Evolutionary conservation across 2,888 invertebrate genomes (phyloP).

Genomic region (Drosophila mercatorum): DNA sequence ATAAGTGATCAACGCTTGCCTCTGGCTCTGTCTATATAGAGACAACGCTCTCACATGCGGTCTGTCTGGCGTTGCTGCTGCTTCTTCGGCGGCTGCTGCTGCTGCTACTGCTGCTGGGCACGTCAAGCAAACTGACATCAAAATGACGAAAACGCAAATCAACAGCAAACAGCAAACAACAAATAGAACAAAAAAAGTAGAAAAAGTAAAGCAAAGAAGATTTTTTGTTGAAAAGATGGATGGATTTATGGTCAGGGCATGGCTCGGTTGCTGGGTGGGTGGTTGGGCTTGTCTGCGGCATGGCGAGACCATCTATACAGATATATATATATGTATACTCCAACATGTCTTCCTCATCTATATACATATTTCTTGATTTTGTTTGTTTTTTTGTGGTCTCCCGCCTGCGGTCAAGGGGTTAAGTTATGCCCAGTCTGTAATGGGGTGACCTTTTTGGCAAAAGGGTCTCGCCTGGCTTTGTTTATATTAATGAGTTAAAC

Average conservation of each 20-base stretch:
- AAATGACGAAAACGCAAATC: slow-evolving; percentile 80
- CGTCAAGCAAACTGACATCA: slow-evolving; percentile 78
- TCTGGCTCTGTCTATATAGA: slow-evolving; percentile 45
- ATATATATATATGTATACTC: neutral
- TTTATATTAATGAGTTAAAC: slow-evolving; percentile 45
- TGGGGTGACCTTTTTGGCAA: slow-evolving; percentile 58
- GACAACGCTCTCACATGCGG: slow-evolving; percentile 17
- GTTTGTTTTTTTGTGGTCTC: slow-evolving; percentile 9
- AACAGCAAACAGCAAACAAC: slow-evolving; percentile 71
- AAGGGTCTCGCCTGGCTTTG: slow-evolving; percentile 35
- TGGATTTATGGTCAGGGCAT: slow-evolving; percentile 64
- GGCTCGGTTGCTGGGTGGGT: slow-evolving; percentile 25
- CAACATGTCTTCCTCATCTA: neutral
- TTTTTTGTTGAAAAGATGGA: slow-evolving; percentile 72
- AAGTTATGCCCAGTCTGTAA: slow-evolving; percentile 53
- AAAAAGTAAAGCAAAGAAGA: slow-evolving; percentile 19
- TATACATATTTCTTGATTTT: slow-evolving; percentile 8
- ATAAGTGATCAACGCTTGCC: slow-evolving; percentile 77
- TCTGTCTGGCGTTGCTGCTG: slow-evolving; percentile 5
- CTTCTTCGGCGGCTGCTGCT: neutral
- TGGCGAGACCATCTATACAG: slow-evolving; percentile 46
- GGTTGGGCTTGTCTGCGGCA: slow-evolving; percentile 38
- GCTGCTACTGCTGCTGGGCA: slow-evolving; percentile 32
- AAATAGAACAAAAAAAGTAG: slow-evolving; percentile 23
- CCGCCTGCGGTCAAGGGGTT: slow-evolving; percentile 37